Percentiles rank a stretch among this genome's conserved stretches.
Evolutionary conservation across 2,797 vertebrate species (phyloP).

Genomic region (Sciurus carolinensis): DNA sequence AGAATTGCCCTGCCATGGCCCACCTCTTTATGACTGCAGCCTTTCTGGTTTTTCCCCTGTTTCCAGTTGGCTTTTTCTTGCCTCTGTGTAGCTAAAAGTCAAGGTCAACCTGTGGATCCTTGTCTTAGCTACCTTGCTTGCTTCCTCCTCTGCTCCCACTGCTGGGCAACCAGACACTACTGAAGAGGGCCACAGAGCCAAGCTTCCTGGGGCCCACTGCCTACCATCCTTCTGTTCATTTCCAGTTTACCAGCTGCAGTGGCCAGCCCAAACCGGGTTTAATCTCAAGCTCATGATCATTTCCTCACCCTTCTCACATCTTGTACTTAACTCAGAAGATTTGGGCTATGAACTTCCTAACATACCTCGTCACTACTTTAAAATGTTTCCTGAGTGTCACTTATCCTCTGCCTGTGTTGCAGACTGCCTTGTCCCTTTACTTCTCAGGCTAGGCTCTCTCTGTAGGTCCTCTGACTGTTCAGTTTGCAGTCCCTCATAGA

Average conservation of each 20-base stretch:
- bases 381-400: not conserved
- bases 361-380: not conserved
- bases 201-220: not conserved
- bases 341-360: not conserved
- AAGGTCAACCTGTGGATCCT: not conserved
- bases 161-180: not conserved
- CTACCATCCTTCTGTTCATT: not conserved
- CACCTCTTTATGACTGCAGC: not conserved
- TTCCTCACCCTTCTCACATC: not conserved
- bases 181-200: not conserved
- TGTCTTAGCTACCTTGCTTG: not conserved
- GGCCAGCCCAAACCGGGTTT: no score
- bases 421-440: not conserved
- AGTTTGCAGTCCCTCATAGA: not conserved
- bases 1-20: rapidly evolving
- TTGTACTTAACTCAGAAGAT: not conserved
- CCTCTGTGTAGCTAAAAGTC: not conserved
- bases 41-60: not conserved
- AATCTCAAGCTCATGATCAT: not conserved
- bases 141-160: not conserved
- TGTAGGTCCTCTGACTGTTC: not conserved
- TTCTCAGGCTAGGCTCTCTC: not conserved
- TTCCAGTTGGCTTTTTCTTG: not conserved
- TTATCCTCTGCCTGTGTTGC: not conserved
- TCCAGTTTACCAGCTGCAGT: not conserved